Percentiles rank a stretch among this genome's conserved stretches.
phyloP scores from a whole-genome alignment of 2,888 invertebrate genomes.

The Drosophila vallismaia region DNA sequence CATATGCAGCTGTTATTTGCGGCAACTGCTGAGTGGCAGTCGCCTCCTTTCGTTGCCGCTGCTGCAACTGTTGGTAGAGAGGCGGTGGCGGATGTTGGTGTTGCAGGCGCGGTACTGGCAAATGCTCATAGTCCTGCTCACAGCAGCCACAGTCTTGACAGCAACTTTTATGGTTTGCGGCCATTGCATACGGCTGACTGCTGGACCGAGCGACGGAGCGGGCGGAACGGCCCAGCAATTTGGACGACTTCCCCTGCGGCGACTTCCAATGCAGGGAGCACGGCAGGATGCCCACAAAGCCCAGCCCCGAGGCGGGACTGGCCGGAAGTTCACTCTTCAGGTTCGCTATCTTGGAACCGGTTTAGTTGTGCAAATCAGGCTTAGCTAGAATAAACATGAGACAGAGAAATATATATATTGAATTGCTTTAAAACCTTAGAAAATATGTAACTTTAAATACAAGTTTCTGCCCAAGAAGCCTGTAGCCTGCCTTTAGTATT shows the following conservation, averaged over 20 bases:
- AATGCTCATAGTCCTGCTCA: slow-evolving; percentile 63
- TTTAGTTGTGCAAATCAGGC: background rate
- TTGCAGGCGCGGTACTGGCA: slow-evolving; percentile 66
- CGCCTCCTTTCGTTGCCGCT: slow-evolving; percentile 51
- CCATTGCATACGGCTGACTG: slow-evolving; percentile 75
- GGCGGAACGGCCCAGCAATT: slow-evolving; percentile 59
- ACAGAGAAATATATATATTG: background rate
- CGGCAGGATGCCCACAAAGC: slow-evolving; percentile 82
- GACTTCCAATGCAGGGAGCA: slow-evolving; percentile 81
- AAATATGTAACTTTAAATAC: slow-evolving; percentile 8
- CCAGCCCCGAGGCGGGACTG: slow-evolving; percentile 81
- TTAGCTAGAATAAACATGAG: slow-evolving; percentile 33
- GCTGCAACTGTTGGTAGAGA: slow-evolving; percentile 25
- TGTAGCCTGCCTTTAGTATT: background rate
- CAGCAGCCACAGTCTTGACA: slow-evolving; percentile 53
- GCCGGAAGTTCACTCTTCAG: slow-evolving; percentile 44
- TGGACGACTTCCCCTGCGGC: slow-evolving; percentile 73
- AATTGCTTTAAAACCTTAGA: background rate
- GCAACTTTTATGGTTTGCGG: slow-evolving; percentile 23
- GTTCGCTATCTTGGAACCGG: slow-evolving; percentile 77
- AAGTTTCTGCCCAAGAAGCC: slow-evolving; percentile 45
- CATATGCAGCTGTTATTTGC: slow-evolving; percentile 27
- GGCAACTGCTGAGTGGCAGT: slow-evolving; percentile 56
- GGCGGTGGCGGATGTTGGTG: slow-evolving; percentile 52
- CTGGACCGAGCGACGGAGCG: slow-evolving; percentile 53